phyloP scores from a whole-genome alignment of 2,797 vertebrate species.

The Sardinella longiceps region DNA sequence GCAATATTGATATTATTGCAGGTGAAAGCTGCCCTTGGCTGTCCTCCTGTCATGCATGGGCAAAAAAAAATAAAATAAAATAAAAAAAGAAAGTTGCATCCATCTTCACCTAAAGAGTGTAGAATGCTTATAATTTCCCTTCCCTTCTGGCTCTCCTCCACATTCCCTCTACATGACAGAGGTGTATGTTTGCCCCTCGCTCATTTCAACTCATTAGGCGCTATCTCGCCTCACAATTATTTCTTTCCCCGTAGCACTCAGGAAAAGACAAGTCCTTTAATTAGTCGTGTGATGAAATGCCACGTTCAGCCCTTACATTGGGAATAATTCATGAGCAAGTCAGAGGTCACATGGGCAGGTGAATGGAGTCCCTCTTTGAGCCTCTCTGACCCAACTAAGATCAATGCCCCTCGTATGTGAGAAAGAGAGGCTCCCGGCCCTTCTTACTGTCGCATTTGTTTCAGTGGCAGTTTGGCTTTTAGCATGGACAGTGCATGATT shows the following conservation, averaged over 20 bases:
- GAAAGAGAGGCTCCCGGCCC: not conserved
- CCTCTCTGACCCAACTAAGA: not conserved
- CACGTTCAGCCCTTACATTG: not conserved
- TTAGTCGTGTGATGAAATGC: not conserved
- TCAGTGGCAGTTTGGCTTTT: slow-evolving; percentile 4
- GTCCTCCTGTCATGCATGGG: too few relatives aligned
- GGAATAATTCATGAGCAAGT: not conserved
- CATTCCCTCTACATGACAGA: not conserved
- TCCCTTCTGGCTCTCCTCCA: not conserved
- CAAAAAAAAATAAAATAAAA: too few relatives aligned
- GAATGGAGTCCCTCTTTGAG: not conserved
- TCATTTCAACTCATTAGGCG: not conserved
- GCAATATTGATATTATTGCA: not conserved
- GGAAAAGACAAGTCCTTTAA: not conserved
- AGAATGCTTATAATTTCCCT: not conserved
- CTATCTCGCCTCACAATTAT: not conserved
- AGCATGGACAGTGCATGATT: slow-evolving; percentile 19
- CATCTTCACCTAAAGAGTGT: not conserved
- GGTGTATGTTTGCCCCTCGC: not conserved
- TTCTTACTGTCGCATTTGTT: not conserved
- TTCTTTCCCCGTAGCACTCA: not conserved
- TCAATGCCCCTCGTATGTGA: not conserved
- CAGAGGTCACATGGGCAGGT: not conserved
- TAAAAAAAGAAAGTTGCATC: not conserved
- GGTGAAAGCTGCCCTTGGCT: not conserved